Base-by-base conservation (phyloP, 2,797 vertebrate genomes). In the Pelodytes ibericus region DNA sequence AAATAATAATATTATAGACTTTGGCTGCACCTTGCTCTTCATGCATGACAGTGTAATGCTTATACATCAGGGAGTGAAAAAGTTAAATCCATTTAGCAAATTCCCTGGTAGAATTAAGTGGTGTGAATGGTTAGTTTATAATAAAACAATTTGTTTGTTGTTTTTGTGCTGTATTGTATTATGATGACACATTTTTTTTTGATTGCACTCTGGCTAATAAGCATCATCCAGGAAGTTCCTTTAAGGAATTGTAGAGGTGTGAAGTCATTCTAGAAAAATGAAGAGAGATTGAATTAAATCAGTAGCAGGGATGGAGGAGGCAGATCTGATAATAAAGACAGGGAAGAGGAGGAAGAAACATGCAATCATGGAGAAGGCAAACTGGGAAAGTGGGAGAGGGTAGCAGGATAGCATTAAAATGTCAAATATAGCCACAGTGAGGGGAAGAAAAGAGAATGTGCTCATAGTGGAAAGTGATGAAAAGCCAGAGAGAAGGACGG, bases 321-420 rank as follows among this genome's bases (percentile, higher is more conserved):
- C 58, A 31, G 6, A n/a, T 26, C 18, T 60, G 56, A 30, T 26
- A 53, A 26, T 1, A 58, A 27, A 30, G 29, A 31, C 58, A 60
- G 2, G 33, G 10, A 41, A 24, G 22, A 64, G 61, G 11, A 41
- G 61, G 33, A 41, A 64, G 22, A 15, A 41, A 25, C 2, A 20
- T 22, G 30, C 8, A 30, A 31, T 15, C n/a, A 36, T 16, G 33
- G 9, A 25, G 22, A 16, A 15, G 20, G 25, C 31, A 41, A 24
- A 25, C 4, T 36, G n/a, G n/a, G 20, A 33, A 33, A 22, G 24
- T 4, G 36, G 61, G 36, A 24, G 30, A 33, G 16, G 30, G 10
- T 36, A 25, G 36, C 61, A 64, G 61, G 33, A 16, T 64, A 33
- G 33, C 61, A 64, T 64, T 64, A 41, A 41, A 64, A 41, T 64